A percentile compares a stretch with the other conserved stretches of the same genome.
These are phyloP conservation scores for Chrysemys picta DNA, from an alignment of 2,113 vertebrate genomes.

Conservation along the genomic window DNA sequence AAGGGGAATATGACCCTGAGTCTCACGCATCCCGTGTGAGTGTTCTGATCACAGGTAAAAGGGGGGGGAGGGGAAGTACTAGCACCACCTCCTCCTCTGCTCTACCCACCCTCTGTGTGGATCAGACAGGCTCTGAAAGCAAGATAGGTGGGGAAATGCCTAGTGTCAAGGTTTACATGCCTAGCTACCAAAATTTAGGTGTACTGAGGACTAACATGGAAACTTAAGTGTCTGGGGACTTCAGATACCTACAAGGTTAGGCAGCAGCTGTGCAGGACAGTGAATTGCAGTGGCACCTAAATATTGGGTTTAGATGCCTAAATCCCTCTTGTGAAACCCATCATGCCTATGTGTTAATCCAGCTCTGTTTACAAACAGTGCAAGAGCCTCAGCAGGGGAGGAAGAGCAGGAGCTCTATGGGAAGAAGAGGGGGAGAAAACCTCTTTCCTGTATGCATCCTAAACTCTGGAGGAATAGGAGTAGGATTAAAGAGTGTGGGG, in stretches of 20 bases:
- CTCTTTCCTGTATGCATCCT: not conserved
- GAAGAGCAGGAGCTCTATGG: not conserved
- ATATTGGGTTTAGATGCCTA: not conserved
- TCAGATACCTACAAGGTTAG: not conserved
- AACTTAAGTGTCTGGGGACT: not conserved
- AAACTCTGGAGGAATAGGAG: not conserved
- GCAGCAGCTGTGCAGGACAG: not conserved
- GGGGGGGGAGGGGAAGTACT: not conserved
- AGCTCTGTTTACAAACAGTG: not conserved
- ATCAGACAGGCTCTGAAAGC: not conserved
- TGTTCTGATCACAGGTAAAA: not conserved
- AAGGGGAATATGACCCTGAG: not conserved
- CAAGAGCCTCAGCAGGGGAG: not conserved
- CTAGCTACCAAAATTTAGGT: not conserved
- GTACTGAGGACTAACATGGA: not conserved
- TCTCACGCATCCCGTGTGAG: not conserved
- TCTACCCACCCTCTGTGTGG: not conserved
- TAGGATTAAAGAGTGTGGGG: not conserved
- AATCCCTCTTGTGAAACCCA: not conserved
- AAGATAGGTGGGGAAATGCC: not conserved
- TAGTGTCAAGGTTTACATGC: not conserved
- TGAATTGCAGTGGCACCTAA: not conserved
- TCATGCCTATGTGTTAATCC: not conserved
- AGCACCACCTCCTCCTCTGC: not conserved
- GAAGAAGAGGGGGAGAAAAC: not conserved